A percentile compares a stretch with the other conserved stretches of the same genome.
These are phyloP conservation scores for Cettia cetti DNA, from an alignment of 2,113 vertebrate species.

Conservation along the genomic window DNA sequence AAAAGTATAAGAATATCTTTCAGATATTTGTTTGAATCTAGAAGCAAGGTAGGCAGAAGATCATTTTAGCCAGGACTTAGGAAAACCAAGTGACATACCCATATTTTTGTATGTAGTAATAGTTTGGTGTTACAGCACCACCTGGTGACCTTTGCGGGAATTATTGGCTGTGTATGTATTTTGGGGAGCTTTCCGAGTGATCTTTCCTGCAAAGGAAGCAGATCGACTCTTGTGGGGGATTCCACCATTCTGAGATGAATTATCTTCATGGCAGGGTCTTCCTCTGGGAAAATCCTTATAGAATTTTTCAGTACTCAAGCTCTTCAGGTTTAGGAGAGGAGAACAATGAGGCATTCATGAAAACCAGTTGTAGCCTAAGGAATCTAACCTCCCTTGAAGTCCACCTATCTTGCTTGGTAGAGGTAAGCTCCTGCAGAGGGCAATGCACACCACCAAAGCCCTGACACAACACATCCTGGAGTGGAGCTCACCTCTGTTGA, in stretches of 20 bases:
- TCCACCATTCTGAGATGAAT: neutral
- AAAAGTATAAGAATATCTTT: neutral
- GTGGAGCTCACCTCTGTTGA: neutral
- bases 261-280: neutral
- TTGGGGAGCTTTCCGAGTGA: neutral
- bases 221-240: neutral
- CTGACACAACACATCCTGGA: neutral
- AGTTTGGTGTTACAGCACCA: neutral
- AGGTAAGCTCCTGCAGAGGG: neutral
- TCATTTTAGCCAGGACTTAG: neutral
- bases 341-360: neutral
- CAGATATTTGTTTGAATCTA: neutral
- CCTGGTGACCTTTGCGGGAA: neutral
- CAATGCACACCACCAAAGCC: neutral
- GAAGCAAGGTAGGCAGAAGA: neutral
- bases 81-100: neutral
- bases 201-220: neutral
- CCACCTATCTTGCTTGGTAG: neutral
- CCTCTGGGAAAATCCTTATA: neutral
- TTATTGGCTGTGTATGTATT: neutral
- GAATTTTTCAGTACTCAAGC: neutral
- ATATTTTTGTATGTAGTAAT: rapidly evolving
- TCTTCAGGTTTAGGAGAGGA: neutral
- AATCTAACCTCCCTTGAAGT: neutral
- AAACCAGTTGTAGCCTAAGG: neutral